phyloP scores from a whole-genome alignment of 2,888 invertebrate genomes.

The Ceraclea dissimilis region DNA sequence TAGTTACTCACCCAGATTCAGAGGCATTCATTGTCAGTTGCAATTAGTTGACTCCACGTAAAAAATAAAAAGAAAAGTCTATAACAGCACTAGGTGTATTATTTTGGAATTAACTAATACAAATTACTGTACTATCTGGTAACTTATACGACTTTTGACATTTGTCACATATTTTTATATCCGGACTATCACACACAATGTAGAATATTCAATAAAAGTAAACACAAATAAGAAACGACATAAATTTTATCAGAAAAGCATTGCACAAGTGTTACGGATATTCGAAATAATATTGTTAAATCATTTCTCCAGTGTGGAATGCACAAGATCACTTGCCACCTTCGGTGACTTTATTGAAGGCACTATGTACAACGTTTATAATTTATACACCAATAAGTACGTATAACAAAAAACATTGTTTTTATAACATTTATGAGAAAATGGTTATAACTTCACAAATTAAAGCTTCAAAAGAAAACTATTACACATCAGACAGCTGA shows the following conservation, averaged over 20 bases:
- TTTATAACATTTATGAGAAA: neutral
- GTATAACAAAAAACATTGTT: neutral
- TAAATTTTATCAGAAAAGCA: neutral
- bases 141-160: constrained; percentile 7
- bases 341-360: constrained; percentile 26
- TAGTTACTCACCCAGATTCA: constrained; percentile 58
- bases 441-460: neutral
- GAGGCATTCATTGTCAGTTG: constrained; percentile 61
- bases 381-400: neutral
- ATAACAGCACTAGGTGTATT: too few species aligned
- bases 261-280: too few species aligned
- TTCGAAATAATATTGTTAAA: constrained; percentile 13
- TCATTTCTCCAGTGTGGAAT: constrained; percentile 40
- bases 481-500: constrained; percentile 43
- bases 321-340: constrained; percentile 48
- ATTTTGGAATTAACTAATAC: too few species aligned
- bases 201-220: neutral
- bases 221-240: neutral
- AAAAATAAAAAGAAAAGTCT: too few species aligned
- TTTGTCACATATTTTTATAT: constrained; percentile 19
- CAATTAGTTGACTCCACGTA: too few species aligned
- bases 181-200: neutral
- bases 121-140: neutral
- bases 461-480: constrained; percentile 5
- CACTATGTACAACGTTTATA: constrained; percentile 5